These are phyloP conservation scores for Odocoileus virginianus DNA, from an alignment of 2,113 vertebrate species.

Conservation along the genomic window DNA sequence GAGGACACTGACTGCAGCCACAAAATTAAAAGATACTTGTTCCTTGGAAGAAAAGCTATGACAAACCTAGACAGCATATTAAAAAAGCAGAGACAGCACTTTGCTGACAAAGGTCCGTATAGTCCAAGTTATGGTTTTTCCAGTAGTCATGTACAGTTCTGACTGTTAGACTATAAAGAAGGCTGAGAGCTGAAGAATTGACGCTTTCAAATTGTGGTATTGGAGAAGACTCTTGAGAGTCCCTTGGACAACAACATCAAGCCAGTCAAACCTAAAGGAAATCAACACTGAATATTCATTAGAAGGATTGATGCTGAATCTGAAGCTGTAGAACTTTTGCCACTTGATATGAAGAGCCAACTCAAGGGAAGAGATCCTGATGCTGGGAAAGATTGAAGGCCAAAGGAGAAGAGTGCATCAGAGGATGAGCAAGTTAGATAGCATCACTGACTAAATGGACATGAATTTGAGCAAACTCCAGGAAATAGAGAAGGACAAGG, in stretches of 20 bases:
- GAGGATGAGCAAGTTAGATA: not conserved
- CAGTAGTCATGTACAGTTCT: not conserved
- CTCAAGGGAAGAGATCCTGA: not conserved
- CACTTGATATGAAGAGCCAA: not conserved
- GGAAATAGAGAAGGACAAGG: not conserved
- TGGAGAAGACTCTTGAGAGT: not conserved
- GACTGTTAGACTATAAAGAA: not conserved
- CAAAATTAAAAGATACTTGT: not conserved
- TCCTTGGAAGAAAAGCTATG: not conserved
- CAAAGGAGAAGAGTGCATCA: not conserved
- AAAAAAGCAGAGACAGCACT: not conserved
- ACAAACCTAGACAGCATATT: not conserved
- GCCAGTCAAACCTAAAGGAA: not conserved
- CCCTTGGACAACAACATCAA: not conserved
- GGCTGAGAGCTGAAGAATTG: not conserved
- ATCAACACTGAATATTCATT: not conserved
- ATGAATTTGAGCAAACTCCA: not conserved
- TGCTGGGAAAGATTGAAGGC: not conserved
- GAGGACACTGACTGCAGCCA: accelerated
- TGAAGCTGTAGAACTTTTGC: not conserved
- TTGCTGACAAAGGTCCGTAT: not conserved
- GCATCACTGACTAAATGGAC: not conserved
- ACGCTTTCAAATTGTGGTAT: not conserved
- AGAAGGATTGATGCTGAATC: not conserved
- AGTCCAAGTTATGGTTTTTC: not conserved